Base-by-base conservation (phyloP, 2,797 vertebrate species). In the Merluccius polli region DNA sequence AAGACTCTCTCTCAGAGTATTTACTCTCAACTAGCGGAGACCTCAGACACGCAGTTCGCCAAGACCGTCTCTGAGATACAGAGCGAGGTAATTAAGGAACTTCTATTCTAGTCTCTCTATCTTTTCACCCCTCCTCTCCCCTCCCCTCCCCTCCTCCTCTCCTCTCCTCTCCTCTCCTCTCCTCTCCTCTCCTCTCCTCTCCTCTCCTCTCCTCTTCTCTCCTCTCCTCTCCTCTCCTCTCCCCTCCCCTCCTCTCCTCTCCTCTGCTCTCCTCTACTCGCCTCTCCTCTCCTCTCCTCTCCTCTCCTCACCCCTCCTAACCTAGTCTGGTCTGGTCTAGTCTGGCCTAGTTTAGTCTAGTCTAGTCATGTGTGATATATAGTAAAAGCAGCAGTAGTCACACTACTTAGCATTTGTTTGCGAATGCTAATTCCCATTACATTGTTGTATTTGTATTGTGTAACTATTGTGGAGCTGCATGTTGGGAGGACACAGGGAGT, bases 1-100 rank as follows among this genome's bases (percentile, higher is more conserved):
- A 87, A 79, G 65, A 70, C 77, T 10, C 41, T 35, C 69, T 76
- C 71, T 73, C 71, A 67, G 48, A 82, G 78, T 0, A 67, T 89
- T 0, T 88, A 86, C 78, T 75, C 93, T 31, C 79, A 79, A 0
- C 82, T 89, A 75, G 76, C 83, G 0, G 74, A 84, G 24, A 89
- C 88, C 0, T 18, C 70, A 5, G 85, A 87, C 8, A 84, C 78
- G 70, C 83, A 78, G 81, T 84, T 89, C 44, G 79, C 78, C 75
- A 77, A 77, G 74, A 82, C 86, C 70, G 35, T 87, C 72, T 79
- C 68, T 0, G 79, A 85, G 70, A 33, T 86, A 63, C 79, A 73
- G 75, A 87, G 88, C 36, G 48, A 89, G 84, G 88, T 89, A 70
- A 35, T 0, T 0, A 8, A 27, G 59, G 59, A 65, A 12, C 59